Evolutionary conservation across 2,888 invertebrate species (phyloP).

Genomic region (Poecilus cupreus): DNA sequence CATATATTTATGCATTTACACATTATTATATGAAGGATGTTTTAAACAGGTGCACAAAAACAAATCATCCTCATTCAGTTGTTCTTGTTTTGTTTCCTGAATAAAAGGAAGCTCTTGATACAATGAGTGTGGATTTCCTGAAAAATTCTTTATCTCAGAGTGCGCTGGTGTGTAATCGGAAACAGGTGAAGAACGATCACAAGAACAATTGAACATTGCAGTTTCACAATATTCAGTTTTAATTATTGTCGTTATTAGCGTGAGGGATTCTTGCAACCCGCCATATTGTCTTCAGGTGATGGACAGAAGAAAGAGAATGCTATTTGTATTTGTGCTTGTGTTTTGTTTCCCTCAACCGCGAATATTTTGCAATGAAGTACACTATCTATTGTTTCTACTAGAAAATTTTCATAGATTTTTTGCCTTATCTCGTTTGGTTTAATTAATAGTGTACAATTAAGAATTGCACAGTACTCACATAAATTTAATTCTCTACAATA

Average conservation of each 20-base stretch:
- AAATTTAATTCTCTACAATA: neutral
- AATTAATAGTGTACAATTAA: slow-evolving; percentile 29
- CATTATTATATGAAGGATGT: no score
- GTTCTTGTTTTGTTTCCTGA: no score
- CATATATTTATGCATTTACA: neutral
- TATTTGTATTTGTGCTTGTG: slow-evolving; percentile 21
- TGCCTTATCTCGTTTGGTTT: slow-evolving; percentile 17
- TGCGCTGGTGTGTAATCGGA: slow-evolving; percentile 4
- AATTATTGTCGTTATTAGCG: slow-evolving; percentile 45
- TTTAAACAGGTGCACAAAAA: no score
- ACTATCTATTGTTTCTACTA: slow-evolving; percentile 15
- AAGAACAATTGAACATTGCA: slow-evolving; percentile 36
- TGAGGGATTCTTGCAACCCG: neutral
- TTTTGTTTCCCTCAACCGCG: neutral
- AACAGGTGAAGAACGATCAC: slow-evolving; percentile 36
- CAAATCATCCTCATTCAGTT: no score
- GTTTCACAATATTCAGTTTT: slow-evolving; percentile 35
- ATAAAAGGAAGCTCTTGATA: no score
- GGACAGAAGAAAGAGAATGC: slow-evolving; percentile 42
- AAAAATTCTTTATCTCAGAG: neutral
- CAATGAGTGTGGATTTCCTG: no score
- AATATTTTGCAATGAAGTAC: slow-evolving; percentile 26
- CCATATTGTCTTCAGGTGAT: slow-evolving; percentile 21
- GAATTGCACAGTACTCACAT: slow-evolving; percentile 12
- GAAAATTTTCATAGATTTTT: slow-evolving; percentile 13